Percentiles rank a stretch among this genome's conserved stretches.
These are phyloP conservation scores for Blastomussa wellsi DNA, from an alignment of 92 coral and sea anemone species.

Conservation along the genomic window DNA sequence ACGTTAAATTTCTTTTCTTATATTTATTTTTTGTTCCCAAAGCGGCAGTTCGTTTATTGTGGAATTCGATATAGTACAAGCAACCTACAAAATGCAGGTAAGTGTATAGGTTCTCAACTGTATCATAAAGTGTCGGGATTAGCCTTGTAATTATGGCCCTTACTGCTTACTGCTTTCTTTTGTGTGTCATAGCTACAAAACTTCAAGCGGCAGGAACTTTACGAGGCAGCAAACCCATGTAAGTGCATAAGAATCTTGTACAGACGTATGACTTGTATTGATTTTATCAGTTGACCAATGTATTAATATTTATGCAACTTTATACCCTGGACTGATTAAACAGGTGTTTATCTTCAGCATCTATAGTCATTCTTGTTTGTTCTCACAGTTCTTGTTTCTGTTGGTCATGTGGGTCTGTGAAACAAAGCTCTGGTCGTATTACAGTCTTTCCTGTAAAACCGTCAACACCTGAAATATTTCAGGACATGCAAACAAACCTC, in stretches of 20 bases:
- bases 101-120: background rate
- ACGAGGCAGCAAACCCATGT: constrained; percentile 7
- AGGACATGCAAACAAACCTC: too few relatives aligned
- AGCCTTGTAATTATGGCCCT: background rate
- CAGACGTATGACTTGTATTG: background rate
- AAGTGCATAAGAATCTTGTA: background rate
- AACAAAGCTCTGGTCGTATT: too few relatives aligned
- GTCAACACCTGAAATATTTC: too few relatives aligned
- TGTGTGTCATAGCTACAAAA: constrained; percentile 15
- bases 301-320: background rate
- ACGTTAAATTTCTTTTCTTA: background rate
- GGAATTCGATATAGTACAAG: constrained; percentile 42
- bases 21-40: background rate
- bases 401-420: too few relatives aligned
- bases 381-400: too few relatives aligned
- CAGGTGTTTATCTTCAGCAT: background rate
- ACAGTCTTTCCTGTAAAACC: too few relatives aligned
- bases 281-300: too few relatives aligned
- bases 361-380: too few relatives aligned
- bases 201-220: background rate
- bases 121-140: background rate
- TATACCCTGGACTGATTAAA: background rate
- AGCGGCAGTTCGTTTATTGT: constrained; percentile 24
- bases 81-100: constrained; percentile 46
- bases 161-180: background rate